Conservation (phyloP, 2,113 vertebrate species). For the Eretmochelys imbricata region DNA sequence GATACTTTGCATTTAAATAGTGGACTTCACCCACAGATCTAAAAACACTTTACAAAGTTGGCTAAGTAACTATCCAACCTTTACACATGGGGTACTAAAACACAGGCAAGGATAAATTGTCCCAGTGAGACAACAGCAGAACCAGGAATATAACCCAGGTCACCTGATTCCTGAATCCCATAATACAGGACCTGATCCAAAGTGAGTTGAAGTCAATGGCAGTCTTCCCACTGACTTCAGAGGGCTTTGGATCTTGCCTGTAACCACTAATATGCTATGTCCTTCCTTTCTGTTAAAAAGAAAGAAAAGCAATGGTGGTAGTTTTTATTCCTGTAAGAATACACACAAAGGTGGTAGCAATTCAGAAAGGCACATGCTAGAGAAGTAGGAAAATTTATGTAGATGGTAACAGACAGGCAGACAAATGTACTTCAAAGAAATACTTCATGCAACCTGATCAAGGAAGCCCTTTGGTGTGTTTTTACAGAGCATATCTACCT, state of each 20-base stretch:
- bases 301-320: not conserved
- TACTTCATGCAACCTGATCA: constrained; percentile 34
- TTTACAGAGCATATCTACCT: constrained; percentile 36
- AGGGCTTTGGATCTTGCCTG: not conserved
- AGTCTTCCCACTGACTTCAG: not conserved
- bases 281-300: not conserved
- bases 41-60: not conserved
- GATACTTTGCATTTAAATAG: not conserved
- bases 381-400: not conserved
- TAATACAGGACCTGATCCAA: not conserved
- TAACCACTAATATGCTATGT: not conserved
- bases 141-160: not conserved
- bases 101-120: not conserved
- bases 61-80: not conserved
- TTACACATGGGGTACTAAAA: not conserved
- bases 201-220: not conserved
- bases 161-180: not conserved
- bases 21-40: not conserved
- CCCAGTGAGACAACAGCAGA: not conserved
- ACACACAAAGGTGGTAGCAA: not conserved
- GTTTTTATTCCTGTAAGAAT: not conserved
- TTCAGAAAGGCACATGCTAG: accelerated
- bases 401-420: not conserved
- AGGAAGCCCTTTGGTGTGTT: constrained; percentile 46
- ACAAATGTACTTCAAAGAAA: constrained; percentile 45